These are phyloP conservation scores for Mugil cephalus DNA, from an alignment of 2,113 vertebrate genomes.

Conservation along the genomic window DNA sequence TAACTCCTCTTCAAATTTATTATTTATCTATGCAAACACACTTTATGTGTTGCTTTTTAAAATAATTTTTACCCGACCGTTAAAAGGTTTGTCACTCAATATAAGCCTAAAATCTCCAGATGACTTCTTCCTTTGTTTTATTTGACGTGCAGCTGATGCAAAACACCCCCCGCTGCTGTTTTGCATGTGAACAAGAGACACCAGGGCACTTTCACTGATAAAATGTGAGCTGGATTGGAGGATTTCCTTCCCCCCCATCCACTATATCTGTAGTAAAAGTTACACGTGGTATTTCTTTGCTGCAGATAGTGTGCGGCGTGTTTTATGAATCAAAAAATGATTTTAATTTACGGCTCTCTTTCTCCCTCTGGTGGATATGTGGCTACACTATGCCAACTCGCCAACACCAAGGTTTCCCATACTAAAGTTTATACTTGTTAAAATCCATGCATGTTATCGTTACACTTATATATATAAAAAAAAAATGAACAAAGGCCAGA, in stretches of 20 bases:
- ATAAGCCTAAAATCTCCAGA: not conserved
- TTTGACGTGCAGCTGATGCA: slow-evolving; percentile 60
- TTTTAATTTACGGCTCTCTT: slow-evolving; percentile 23
- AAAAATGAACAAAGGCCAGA: slow-evolving; percentile 21
- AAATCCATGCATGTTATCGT: slow-evolving; percentile 30
- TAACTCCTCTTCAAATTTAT: slow-evolving; percentile 6
- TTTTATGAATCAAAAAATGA: slow-evolving; percentile 1
- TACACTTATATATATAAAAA: slow-evolving; percentile 8
- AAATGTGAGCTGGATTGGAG: slow-evolving; percentile 32
- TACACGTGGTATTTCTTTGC: not conserved
- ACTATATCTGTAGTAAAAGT: slow-evolving; percentile 16
- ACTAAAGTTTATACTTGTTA: not conserved
- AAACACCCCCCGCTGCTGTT: slow-evolving; percentile 58
- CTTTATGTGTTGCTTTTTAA: slow-evolving; percentile 5
- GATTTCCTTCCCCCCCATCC: slow-evolving; percentile 15
- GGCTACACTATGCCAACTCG: slow-evolving; percentile 46
- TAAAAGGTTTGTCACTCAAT: not conserved
- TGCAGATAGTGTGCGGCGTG: not conserved
- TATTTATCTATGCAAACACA: not conserved
- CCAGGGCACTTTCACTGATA: slow-evolving; percentile 42
- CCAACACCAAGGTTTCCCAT: slow-evolving; percentile 23
- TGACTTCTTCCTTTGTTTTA: slow-evolving; percentile 33
- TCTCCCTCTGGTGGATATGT: slow-evolving; percentile 68
- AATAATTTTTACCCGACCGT: slow-evolving; percentile 12
- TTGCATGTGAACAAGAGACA: slow-evolving; percentile 62